Evolutionary conservation across 1,140 invertebrate species (phyloP), one percentile per base, ranked within the genome.

Genomic region (Pantala flavescens): DNA sequence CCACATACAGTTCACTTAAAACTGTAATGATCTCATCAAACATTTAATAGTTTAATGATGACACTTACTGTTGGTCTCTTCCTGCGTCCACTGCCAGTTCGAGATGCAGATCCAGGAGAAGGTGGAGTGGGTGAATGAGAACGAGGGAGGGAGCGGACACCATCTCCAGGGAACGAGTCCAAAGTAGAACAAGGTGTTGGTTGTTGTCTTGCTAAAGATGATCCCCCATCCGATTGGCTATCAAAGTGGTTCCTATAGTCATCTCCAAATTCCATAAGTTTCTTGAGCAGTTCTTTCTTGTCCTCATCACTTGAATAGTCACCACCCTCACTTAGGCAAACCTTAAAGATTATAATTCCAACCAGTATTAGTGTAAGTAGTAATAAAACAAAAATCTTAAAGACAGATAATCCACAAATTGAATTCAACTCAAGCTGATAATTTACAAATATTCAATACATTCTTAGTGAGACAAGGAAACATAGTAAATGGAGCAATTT

Each of bases 191-290:
- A 63, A 63, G 49, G 49, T 19, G 49, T 63, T 63, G 49, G 49
- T 5, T 16, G 49, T 12, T 63, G 49, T 1, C 49, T 3, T 19
- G 49, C 49, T 77, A 93, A 86, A 75, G 90, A 91, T 72, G 90
- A 91, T 77, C 90, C 90, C 81, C 90, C 90, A 80, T 93, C 92
- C 0, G 92, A 94, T 80, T 93, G 92, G 77, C 92, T 93, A 82
- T 95, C 93, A 23, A 96, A 85, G 81, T 90, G 94, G 78, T 90
- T 91, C 80, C 93, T 86, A 82, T 96, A 96, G 84, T 96, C 94
- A 82, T 96, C 94, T 42, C 93, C 93, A 82, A 95, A 96, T 79
- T 95, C 92, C 73, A 95, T 82, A 16, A 96, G 83, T 3, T 14
- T 3, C 49, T 63, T 63, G 49, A 63, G 49, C 3, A 63, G 3